Evolutionary conservation across 2,113 vertebrate species (phyloP).

Genomic region (Nematolebias whitei): DNA sequence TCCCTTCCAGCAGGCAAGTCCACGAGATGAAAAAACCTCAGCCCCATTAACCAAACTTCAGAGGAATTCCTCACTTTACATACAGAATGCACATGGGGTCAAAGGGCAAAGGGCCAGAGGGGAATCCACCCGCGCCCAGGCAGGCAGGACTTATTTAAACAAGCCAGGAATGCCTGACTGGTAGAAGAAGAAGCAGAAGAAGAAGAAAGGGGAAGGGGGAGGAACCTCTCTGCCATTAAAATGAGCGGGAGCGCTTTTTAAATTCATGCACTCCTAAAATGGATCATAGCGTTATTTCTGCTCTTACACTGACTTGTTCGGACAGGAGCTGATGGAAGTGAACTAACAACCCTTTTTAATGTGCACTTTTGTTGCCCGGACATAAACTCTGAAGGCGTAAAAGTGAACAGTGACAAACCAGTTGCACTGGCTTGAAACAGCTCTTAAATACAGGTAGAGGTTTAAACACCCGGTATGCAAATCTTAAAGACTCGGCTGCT

Average conservation of each 20-base stretch:
- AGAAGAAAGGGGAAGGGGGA: conserved; percentile 57
- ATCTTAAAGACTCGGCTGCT: neutral
- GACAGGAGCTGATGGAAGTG: conserved; percentile 4
- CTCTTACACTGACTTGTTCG: conserved; percentile 23
- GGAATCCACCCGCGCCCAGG: conserved; percentile 83
- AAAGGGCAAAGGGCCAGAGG: conserved; percentile 90
- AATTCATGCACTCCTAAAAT: conserved; percentile 35
- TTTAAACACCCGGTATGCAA: neutral
- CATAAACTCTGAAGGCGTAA: conserved; percentile 2
- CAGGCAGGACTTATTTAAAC: conserved; percentile 88
- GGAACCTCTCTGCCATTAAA: conserved; percentile 61
- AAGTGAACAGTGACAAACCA: neutral
- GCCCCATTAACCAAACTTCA: conserved; percentile 80
- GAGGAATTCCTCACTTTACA: conserved; percentile 86
- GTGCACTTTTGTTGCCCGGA: neutral
- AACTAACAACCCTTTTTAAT: conserved; percentile 2
- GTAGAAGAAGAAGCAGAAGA: conserved; percentile 43
- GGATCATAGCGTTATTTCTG: neutral
- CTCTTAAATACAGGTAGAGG: no score
- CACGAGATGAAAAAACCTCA: conserved; percentile 55
- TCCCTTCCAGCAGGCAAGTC: conserved; percentile 41
- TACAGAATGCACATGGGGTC: conserved; percentile 86
- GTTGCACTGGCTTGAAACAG: neutral
- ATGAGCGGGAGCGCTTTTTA: conserved; percentile 58
- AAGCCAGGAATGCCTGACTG: conserved; percentile 86